Evolutionary conservation across 2,888 invertebrate species (phyloP).

Genomic region (Apamea crenata): DNA sequence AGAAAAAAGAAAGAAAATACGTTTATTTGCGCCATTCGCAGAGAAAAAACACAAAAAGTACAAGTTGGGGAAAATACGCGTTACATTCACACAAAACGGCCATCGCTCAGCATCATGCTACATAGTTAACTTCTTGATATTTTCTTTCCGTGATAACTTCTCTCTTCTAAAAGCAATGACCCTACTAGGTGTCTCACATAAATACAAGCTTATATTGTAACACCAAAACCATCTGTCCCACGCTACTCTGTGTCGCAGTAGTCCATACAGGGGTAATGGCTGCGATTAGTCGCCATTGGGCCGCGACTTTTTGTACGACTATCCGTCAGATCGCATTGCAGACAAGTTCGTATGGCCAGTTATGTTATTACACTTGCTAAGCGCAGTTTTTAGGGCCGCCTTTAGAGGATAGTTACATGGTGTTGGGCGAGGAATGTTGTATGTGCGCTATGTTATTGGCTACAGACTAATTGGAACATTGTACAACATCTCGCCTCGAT

Average conservation of each 20-base stretch:
- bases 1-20: no score
- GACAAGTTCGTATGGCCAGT: constrained; percentile 59
- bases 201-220: background rate
- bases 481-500: constrained; percentile 6
- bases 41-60: no score
- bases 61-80: no score
- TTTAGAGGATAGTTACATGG: constrained; percentile 37
- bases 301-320: constrained; percentile 70
- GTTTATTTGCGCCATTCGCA: no score
- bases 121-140: no score
- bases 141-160: background rate
- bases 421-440: constrained; percentile 37
- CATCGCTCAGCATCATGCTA: no score
- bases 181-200: background rate
- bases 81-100: no score
- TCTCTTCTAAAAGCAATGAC: background rate
- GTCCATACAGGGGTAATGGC: constrained; percentile 72
- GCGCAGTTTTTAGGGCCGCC: constrained; percentile 51
- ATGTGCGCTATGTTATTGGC: constrained; percentile 32
- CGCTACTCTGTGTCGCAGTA: constrained; percentile 52
- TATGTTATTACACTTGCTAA: constrained; percentile 70
- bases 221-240: background rate
- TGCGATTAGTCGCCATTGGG: constrained; percentile 73
- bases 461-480: constrained; percentile 39
- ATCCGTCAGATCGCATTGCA: constrained; percentile 68